phyloP scores from a whole-genome alignment of 2,797 vertebrate genomes.

The Mastacembelus armatus region DNA sequence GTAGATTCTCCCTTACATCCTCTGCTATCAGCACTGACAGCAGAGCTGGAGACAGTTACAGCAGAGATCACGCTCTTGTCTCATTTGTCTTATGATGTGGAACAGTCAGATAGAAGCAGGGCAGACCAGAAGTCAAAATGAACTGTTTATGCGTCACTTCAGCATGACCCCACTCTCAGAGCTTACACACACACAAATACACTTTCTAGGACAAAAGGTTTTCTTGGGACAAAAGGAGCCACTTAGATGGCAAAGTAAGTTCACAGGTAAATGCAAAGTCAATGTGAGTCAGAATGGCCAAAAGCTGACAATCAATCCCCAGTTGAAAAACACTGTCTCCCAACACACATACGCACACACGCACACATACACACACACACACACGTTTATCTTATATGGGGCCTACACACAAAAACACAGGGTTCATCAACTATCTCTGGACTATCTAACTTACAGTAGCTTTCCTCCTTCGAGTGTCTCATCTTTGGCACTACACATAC shows the following conservation, averaged over 20 bases:
- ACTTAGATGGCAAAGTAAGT: no score
- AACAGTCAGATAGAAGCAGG: conserved; percentile 30
- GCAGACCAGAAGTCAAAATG: conserved; percentile 40
- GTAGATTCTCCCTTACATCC: conserved; percentile 6
- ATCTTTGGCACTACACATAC: conserved; percentile 41
- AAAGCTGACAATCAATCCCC: no score
- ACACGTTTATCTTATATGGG: conserved; percentile 56
- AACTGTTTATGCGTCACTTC: conserved; percentile 60
- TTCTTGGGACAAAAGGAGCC: no score
- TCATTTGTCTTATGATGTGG: conserved; percentile 9
- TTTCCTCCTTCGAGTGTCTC: conserved; percentile 37
- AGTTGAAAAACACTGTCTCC: no score
- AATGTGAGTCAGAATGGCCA: no score
- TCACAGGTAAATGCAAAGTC: no score
- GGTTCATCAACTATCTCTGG: conserved; percentile 20
- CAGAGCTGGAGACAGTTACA: neutral
- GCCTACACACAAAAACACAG: conserved; percentile 17
- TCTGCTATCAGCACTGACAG: neutral
- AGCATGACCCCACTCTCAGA: conserved; percentile 49
- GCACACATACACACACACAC: conserved; percentile 13
- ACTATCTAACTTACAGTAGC: conserved; percentile 32
- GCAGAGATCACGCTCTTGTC: neutral
- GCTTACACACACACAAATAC: conserved; percentile 24
- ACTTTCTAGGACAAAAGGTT: conserved; percentile 27
- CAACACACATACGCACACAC: conserved; percentile 17